Evolutionary conservation across 2,113 vertebrate genomes (phyloP).

Genomic region (Acanthisitta chloris): DNA sequence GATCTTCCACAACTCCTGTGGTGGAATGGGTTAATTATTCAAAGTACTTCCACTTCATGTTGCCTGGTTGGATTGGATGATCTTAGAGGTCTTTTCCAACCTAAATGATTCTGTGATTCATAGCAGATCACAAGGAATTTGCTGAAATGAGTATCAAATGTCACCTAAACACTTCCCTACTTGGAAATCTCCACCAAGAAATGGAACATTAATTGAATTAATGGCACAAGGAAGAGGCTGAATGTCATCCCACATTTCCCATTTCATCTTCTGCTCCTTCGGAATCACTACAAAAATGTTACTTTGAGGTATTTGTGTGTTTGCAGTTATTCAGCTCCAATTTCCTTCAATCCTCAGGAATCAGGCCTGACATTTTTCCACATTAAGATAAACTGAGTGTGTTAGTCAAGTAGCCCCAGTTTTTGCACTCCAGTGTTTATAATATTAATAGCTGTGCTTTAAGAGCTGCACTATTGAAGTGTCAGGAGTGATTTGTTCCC

Average conservation of each 20-base stretch:
- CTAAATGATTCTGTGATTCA: not conserved
- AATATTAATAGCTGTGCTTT: constrained; percentile 75
- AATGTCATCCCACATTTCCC: not conserved
- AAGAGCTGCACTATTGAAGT: constrained; percentile 71
- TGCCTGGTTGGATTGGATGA: not conserved
- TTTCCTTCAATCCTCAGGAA: constrained; percentile 27
- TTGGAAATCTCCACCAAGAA: not conserved
- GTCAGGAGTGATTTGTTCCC: constrained; percentile 77
- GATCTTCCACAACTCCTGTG: not conserved
- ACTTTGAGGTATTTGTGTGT: not conserved
- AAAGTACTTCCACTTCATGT: not conserved
- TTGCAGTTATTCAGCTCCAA: constrained; percentile 34
- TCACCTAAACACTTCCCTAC: not conserved
- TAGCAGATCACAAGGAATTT: not conserved
- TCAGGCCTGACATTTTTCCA: constrained; percentile 50
- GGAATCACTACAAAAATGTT: not conserved
- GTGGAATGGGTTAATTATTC: not conserved
- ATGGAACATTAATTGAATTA: not conserved
- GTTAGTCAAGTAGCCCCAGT: constrained; percentile 37
- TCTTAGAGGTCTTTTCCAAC: not conserved
- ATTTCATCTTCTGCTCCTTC: not conserved
- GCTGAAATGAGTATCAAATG: not conserved
- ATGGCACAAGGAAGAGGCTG: not conserved
- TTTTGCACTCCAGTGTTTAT: constrained; percentile 66
- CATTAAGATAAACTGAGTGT: constrained; percentile 62